Base-by-base conservation (phyloP, 2,888 invertebrate genomes). In the Meteorus cinctellus region DNA sequence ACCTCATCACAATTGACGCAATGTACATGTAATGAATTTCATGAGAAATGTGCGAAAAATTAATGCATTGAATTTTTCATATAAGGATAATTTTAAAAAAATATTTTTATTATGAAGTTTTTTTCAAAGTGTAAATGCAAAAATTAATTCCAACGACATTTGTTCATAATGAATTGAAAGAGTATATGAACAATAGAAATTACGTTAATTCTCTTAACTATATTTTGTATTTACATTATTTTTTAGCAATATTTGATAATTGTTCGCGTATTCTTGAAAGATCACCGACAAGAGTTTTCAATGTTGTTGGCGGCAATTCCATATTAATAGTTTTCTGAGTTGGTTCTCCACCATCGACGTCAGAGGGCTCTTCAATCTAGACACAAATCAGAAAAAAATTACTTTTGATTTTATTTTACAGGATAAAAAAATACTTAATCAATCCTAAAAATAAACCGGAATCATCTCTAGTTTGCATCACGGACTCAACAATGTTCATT, bases 261-360 rank as follows among this genome's bases (percentile, higher is more conserved):
- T 82, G 81, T 65, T 82, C 82, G 19, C 82, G 79, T 62, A 82
- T 82, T 69, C 72, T 79, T 12, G 80, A 79, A 19, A 82, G 79
- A 75, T 81, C 82, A 27, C 79, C 77, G 10, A 82, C 72, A 10
- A 82, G 75, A n/a, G 82, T 81, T 45, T 80, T 81, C 63, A 82
- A 69, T 63, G 81, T 81, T n/a, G 76, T 79, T 55, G 80, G 76
- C 16, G 81, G 81, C 55, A 81, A 78, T 72, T 81, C 81, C 79
- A 81, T 79, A 8, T 74, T 74, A 29, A 80, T 79, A 34, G 77
- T 78, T 71, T 72, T 77, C 27, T 74, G 77, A 55, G n/a, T 80
- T 4, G 77, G 72, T 45, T 78, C 75, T 31, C 72, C 48, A 8
- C 71, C 77, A 55, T 78, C 81, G n/a, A 75, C 51, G 12, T 36